Base-by-base conservation (phyloP, 1,140 invertebrate species). In the Drosophila ogumai region DNA sequence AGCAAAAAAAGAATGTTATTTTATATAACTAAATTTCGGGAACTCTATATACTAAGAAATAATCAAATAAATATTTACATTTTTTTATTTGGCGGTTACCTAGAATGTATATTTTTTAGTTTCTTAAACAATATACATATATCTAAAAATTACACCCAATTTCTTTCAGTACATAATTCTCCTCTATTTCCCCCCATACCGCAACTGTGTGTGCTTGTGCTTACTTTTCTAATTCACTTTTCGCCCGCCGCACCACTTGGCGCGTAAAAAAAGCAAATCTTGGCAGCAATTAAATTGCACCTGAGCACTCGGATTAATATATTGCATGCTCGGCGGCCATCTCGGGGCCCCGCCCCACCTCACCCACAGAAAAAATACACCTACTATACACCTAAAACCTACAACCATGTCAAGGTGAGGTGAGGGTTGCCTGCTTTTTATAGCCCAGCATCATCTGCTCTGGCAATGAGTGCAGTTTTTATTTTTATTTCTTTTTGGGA, bases 271-370 rank as follows among this genome's bases (percentile, higher is more conserved):
- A 72, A 81, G 57, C 67, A 90, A 90, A 85, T 90, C 78, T 90
- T 90, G 85, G 86, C 85, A 90, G 81, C 85, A 90, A 90, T 85
- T 90, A 81, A 90, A 79, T 90, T 90, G 75, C 85, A 90, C 85
- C 86, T 90, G 85, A 79, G 81, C 84, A 84, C 76, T 82, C 72
- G 72, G 72, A 67, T 88, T 74, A 86, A 80, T 84, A 85, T 80
- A 52, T 71, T 57, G 50, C 61, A 63, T 69, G 54, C 59, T 63
- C 61, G 54, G 56, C 54, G 47, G 40, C 36, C 38, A 40, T 19
- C 55, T 43, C 61, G 17, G 15, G 38, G 47, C 32, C 17, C 36
- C 9, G 3, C 31, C 19, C 4, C 15, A 36, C 25, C 47, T 7
- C 44, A 13, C 64, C 22, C 22, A 15, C 10, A 44, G 43, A 22